Evolutionary conservation across 2,888 invertebrate species (phyloP).

Genomic region (Euzophera pinguis): DNA sequence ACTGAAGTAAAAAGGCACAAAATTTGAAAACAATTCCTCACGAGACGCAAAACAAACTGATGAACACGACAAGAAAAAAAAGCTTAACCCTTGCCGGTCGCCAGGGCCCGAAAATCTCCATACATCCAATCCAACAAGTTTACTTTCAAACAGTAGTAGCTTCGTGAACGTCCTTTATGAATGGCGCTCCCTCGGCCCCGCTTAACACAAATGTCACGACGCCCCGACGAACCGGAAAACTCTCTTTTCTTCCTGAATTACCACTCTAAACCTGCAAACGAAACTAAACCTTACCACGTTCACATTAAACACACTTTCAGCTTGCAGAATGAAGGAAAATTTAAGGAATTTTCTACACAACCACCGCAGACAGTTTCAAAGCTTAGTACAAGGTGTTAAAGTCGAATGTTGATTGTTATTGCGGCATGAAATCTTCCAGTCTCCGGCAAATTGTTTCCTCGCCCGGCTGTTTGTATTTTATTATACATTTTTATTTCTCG

Average conservation of each 20-base stretch:
- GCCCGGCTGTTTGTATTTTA: slow-evolving; percentile 79
- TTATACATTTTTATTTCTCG: slow-evolving; percentile 80
- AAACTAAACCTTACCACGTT: slow-evolving; percentile 39
- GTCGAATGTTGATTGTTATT: slow-evolving; percentile 34
- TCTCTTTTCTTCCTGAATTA: slow-evolving; percentile 78
- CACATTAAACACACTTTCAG: slow-evolving; percentile 36
- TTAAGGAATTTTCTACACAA: slow-evolving; percentile 69
- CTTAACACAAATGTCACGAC: slow-evolving; percentile 79
- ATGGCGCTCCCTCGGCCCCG: slow-evolving; percentile 69
- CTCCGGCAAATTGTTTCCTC: slow-evolving; percentile 80
- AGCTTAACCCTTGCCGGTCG: slow-evolving; percentile 15
- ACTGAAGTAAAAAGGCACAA: neutral
- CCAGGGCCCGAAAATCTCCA: slow-evolving; percentile 28
- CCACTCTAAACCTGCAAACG: slow-evolving; percentile 34
- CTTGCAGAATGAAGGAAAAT: slow-evolving; percentile 42
- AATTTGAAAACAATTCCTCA: neutral
- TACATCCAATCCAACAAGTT: slow-evolving; percentile 54
- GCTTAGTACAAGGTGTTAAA: slow-evolving; percentile 36
- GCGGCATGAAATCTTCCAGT: slow-evolving; percentile 74
- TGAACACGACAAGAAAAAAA: slow-evolving; percentile 9
- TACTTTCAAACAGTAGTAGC: slow-evolving; percentile 57
- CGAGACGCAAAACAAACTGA: neutral
- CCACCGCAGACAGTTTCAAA: slow-evolving; percentile 38
- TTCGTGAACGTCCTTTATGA: slow-evolving; percentile 64
- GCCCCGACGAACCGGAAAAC: slow-evolving; percentile 75